Conservation (phyloP, 2,113 vertebrate genomes). For the Eulemur macaco region DNA sequence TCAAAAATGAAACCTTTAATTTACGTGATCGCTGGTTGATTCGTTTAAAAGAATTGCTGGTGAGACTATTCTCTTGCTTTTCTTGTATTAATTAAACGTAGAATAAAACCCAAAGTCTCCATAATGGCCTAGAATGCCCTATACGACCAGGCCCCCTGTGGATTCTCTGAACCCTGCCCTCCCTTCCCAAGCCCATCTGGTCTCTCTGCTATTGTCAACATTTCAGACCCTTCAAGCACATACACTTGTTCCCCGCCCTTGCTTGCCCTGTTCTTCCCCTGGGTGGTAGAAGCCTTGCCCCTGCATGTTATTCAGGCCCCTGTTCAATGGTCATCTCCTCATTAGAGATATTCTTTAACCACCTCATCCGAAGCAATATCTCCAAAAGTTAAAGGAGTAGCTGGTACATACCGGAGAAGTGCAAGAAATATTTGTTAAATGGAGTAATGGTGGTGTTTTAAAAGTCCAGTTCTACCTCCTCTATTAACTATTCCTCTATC, state of each 20-base stretch:
- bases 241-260: not conserved
- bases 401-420: not conserved
- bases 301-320: not conserved
- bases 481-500: not conserved
- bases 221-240: not conserved
- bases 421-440: not conserved
- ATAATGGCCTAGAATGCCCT: not conserved
- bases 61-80: not conserved
- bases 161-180: not conserved
- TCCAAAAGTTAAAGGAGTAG: not conserved
- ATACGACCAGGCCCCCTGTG: not conserved
- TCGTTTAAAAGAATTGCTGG: slow-evolving; percentile 1
- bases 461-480: not conserved
- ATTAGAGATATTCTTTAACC: not conserved
- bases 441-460: not conserved
- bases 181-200: not conserved
- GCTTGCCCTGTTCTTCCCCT: not conserved
- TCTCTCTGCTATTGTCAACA: not conserved
- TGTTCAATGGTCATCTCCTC: not conserved
- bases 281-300: not conserved
- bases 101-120: not conserved
- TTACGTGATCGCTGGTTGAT: not conserved
- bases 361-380: not conserved
- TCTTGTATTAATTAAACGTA: slow-evolving; percentile 12
- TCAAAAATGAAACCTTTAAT: slow-evolving; percentile 18